phyloP scores from a whole-genome alignment of 2,797 vertebrate genomes.

The Micrastur ruficollis region DNA sequence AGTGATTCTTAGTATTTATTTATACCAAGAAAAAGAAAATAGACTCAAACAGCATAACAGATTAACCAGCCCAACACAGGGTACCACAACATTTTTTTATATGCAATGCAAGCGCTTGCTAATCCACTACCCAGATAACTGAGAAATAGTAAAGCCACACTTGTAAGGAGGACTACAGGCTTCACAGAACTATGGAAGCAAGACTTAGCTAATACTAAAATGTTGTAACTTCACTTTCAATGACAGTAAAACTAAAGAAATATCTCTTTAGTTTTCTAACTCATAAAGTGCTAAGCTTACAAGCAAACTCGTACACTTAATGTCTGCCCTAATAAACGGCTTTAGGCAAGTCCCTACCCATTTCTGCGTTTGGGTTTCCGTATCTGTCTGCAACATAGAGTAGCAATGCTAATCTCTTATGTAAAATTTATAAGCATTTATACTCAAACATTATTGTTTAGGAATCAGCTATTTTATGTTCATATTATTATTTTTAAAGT shows the following conservation, averaged over 20 bases:
- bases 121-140: neutral
- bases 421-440: neutral
- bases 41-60: neutral
- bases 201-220: neutral
- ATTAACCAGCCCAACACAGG: neutral
- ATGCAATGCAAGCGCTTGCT: neutral
- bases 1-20: slow-evolving; percentile 10
- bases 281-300: neutral
- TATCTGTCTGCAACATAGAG: neutral
- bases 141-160: neutral
- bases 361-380: fast-evolving
- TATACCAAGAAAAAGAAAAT: slow-evolving; percentile 24
- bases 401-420: neutral
- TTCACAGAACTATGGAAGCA: neutral
- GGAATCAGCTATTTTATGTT: neutral
- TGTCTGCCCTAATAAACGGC: neutral
- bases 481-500: neutral
- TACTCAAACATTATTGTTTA: neutral
- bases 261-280: neutral
- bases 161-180: neutral
- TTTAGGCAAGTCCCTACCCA: neutral
- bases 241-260: neutral
- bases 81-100: neutral
- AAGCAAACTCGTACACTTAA: neutral
- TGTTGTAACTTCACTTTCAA: neutral